Base-by-base conservation (phyloP, 2,113 vertebrate species). In the Origma solitaria region DNA sequence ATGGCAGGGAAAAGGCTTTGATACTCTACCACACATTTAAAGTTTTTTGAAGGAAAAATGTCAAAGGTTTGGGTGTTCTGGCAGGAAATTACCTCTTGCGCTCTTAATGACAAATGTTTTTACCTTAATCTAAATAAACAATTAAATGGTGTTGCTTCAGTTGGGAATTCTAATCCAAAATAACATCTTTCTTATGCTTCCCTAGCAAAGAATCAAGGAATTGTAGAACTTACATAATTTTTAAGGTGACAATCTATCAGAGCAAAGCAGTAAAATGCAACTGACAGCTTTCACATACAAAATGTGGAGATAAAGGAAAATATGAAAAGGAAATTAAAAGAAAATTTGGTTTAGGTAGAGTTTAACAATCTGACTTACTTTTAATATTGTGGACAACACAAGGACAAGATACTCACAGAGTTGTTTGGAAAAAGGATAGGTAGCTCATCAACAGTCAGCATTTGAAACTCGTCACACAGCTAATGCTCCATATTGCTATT, bases 101-200 rank as follows among this genome's bases (percentile, higher is more conserved):
- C 91, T 89, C 80, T 88, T 95, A 97, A 97, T 91, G 72, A 95
- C 96, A 98, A 98, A 96, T 97, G 94, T 97, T 98, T 97, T 96
- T 97, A 98, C 96, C 96, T 98, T 97, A 96, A 97, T 98, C 98
- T 98, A 98, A 98, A 96, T 97, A 98, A 98, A 98, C 97, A 98
- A 97, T 98, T 97, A 98, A 98, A 98, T 95, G 65, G 94, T 97
- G 97, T 97, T 98, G 97, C 94, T 97, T 98, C 94, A 86, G 75
- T 95, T 97, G 91, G 61, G 96, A 97, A 96, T 98, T 98, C 95
- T 96, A 95, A 95, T 95, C 86, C 68, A 84, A 88, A 97, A 95
- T 97, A 96, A 97, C 95, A 91, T 95, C 78, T 98, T 97, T 95
- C 66, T 24, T 88, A 40, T 71, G 65, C 42, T 82, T 85, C 13